phyloP scores from a whole-genome alignment of 2,888 invertebrate genomes.

The Isoperla grammatica region DNA sequence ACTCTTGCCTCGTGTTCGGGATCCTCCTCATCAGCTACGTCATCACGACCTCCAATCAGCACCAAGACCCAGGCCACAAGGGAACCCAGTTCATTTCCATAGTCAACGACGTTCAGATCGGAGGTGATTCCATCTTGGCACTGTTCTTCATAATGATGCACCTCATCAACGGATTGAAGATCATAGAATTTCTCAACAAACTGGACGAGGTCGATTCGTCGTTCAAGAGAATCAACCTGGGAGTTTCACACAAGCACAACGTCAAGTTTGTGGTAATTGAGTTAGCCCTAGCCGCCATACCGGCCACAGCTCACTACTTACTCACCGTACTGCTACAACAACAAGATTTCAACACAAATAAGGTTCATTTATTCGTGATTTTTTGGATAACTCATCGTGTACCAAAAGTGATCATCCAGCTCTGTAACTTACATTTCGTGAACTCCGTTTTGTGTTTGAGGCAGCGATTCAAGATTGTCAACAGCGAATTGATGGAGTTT shows the following conservation, averaged over 20 bases:
- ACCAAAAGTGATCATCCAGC: not conserved
- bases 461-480: constrained; percentile 10
- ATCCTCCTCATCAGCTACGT: not conserved
- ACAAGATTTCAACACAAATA: not conserved
- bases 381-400: not conserved
- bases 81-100: not conserved
- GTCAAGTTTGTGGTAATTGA: not conserved
- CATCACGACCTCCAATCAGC: not conserved
- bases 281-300: not conserved
- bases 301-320: not conserved
- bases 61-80: not conserved
- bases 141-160: constrained; percentile 4
- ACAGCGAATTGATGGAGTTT: not conserved
- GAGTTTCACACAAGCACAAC: not conserved
- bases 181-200: not conserved
- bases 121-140: not conserved
- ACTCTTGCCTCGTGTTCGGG: constrained; percentile 6
- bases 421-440: constrained; percentile 33
- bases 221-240: not conserved
- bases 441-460: constrained; percentile 34
- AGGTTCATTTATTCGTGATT: not conserved
- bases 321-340: not conserved
- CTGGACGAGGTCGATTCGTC: constrained; percentile 4
- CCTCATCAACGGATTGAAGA: not conserved
- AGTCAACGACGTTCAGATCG: not conserved